Base-by-base conservation (phyloP, 2,888 invertebrate genomes). In the Drosophila nigritarsus region DNA sequence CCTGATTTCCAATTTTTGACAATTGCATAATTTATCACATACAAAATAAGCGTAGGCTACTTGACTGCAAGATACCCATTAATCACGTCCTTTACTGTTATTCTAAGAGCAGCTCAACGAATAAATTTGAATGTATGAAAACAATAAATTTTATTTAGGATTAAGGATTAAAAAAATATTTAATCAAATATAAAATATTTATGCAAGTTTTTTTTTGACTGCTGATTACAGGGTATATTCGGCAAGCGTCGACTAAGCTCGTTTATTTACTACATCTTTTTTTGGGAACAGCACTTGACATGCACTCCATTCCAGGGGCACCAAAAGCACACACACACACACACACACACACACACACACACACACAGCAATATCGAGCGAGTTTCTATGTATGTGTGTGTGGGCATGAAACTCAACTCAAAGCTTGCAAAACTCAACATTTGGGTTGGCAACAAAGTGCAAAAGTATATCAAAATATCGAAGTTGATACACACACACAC, bases 401-500 rank as follows among this genome's bases (percentile, higher is more conserved):
- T 24, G 24, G 24, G 24, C 30, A 18, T 24, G 32, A 48, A 59
- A 59, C 34, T 49, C 59, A 60, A 50, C 50, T 50, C 20, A 20
- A 13, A 50, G 20, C 59, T 36, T 51, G 42, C 9, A 42, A 56
- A 56, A 56, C n/a, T 60, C 20, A 36, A 27, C 34, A 38, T 36
- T 20, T 38, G 15, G n/a, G 27, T 36, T 30, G 30, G 30, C 30
- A 51, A 53, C 53, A 49, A 49, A 18, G 29, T 56, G 30, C 20
- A 58, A 30, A 51, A 11, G 32, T 62, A 65, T 51, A 65, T 65
- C 27, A 56, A 50, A 50, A 65, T 49, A 38, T 34, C 20, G 24
- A 45, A 36, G 51, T 58, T 58, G 15, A 55, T 56, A 30, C 40
- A 30, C 34, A 67, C 24, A 40, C 27, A 42, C 27, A 30, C n/a